Percentiles rank a stretch among this genome's conserved stretches.
These are phyloP conservation scores for Buphagus erythrorhynchus DNA, from an alignment of 2,797 vertebrate species.

Conservation along the genomic window DNA sequence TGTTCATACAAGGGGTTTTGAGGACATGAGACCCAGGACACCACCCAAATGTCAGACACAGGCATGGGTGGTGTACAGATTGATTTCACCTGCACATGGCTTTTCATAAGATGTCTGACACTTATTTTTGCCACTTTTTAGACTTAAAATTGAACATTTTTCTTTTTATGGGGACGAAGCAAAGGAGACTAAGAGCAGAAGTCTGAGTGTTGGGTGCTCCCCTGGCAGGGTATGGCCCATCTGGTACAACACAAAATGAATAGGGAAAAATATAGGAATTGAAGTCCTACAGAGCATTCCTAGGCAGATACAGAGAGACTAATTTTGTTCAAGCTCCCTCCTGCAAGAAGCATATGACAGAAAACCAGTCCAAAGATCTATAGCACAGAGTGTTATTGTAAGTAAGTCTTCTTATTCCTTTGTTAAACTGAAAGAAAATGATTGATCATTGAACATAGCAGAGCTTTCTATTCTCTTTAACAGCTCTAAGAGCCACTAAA, in stretches of 20 bases:
- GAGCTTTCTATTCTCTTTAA: not conserved
- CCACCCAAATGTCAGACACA: not conserved
- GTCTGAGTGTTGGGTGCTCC: not conserved
- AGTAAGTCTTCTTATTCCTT: not conserved
- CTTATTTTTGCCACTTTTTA: not conserved
- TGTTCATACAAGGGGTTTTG: not conserved
- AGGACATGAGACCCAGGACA: not conserved
- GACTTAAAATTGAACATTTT: not conserved
- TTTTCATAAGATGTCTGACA: not conserved
- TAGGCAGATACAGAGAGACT: not conserved
- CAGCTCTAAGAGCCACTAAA: not conserved
- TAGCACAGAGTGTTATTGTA: not conserved
- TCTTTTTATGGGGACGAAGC: not conserved
- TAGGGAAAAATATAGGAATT: not conserved
- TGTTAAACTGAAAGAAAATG: not conserved
- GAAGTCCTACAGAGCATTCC: not conserved
- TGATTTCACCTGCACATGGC: not conserved
- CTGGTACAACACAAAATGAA: not conserved
- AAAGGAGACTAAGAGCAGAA: not conserved
- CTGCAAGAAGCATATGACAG: not conserved
- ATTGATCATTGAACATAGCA: not conserved
- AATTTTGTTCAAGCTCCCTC: not conserved
- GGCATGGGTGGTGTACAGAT: not conserved
- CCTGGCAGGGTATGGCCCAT: not conserved
- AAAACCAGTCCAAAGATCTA: not conserved